Conservation (phyloP, 2,797 vertebrate species). For the Peromyscus nudipes region DNA sequence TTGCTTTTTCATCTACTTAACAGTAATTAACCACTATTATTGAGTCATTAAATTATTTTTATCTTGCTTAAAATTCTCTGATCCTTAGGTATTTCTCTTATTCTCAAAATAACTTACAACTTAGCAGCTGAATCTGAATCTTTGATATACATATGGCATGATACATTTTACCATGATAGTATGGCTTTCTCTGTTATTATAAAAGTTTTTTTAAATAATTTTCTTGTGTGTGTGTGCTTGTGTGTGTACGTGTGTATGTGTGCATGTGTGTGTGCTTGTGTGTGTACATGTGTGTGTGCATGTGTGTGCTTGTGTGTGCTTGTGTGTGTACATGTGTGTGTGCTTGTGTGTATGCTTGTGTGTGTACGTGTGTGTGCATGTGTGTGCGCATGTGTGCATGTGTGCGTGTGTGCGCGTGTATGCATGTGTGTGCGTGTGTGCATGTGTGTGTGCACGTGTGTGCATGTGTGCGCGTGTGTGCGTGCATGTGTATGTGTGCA, state of each 20-base stretch:
- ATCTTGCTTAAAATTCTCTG: conserved; percentile 40
- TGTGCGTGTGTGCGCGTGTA: too few relatives aligned
- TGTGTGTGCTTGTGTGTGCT: too few relatives aligned
- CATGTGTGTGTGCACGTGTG: not conserved
- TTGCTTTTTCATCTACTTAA: conserved; percentile 50
- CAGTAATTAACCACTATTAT: conserved; percentile 55
- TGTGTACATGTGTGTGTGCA: too few relatives aligned
- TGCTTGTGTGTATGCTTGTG: too few relatives aligned
- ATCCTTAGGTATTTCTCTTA: conserved; percentile 39
- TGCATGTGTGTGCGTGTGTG: not conserved
- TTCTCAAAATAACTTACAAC: conserved; percentile 54
- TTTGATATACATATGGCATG: not conserved
- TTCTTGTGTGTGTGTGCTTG: not conserved
- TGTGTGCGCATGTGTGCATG: too few relatives aligned
- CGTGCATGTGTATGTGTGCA: not conserved
- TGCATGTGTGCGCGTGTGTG: too few relatives aligned
- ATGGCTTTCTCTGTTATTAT: conserved; percentile 25
- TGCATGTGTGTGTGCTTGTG: too few relatives aligned
- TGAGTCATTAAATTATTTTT: conserved; percentile 66
- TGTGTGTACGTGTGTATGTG: not conserved
- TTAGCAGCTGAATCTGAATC: not conserved
- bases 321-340: too few relatives aligned
- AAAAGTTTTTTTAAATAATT: conserved; percentile 27
- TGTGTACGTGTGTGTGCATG: too few relatives aligned
- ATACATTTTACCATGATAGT: not conserved